Conservation (phyloP, 2,797 vertebrate species). For the Neosalanx taihuensis region DNA sequence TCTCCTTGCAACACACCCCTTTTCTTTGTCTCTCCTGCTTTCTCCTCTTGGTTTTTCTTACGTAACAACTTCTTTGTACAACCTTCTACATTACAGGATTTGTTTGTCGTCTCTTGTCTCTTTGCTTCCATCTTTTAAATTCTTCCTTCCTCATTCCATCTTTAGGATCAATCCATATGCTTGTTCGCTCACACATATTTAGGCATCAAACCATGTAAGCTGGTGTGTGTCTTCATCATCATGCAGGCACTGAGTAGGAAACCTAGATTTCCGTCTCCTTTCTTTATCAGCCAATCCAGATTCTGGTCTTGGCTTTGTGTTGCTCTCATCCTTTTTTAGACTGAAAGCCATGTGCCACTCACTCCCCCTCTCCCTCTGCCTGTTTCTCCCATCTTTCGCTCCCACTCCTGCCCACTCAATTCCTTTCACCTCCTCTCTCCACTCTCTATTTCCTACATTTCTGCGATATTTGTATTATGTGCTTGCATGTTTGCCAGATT, state of each 20-base stretch:
- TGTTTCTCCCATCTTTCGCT: constrained; percentile 75
- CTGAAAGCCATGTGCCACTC: constrained; percentile 81
- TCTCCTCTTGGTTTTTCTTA: not conserved
- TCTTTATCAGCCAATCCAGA: constrained; percentile 86
- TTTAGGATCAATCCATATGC: constrained; percentile 59
- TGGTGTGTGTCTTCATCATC: constrained; percentile 56
- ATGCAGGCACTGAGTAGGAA: constrained; percentile 52
- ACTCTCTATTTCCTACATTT: constrained; percentile 58
- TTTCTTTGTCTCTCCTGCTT: constrained; percentile 14
- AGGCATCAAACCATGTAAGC: constrained; percentile 59
- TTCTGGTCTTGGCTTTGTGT: constrained; percentile 77
- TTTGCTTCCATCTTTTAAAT: constrained; percentile 37
- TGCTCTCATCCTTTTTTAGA: constrained; percentile 74
- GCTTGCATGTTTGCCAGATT: not conserved
- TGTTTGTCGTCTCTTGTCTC: constrained; percentile 33
- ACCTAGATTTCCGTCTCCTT: constrained; percentile 49
- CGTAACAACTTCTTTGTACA: too few relatives aligned
- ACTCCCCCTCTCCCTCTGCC: constrained; percentile 80
- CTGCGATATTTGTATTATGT: constrained; percentile 54
- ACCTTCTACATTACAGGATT: constrained; percentile 40
- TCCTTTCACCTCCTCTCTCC: constrained; percentile 71
- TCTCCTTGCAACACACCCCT: not conserved
- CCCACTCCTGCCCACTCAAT: constrained; percentile 74
- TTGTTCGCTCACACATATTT: constrained; percentile 72
- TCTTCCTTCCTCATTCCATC: constrained; percentile 1